Evolutionary conservation across 2,888 invertebrate genomes (phyloP).

Genomic region (Limulus polyphemus): DNA sequence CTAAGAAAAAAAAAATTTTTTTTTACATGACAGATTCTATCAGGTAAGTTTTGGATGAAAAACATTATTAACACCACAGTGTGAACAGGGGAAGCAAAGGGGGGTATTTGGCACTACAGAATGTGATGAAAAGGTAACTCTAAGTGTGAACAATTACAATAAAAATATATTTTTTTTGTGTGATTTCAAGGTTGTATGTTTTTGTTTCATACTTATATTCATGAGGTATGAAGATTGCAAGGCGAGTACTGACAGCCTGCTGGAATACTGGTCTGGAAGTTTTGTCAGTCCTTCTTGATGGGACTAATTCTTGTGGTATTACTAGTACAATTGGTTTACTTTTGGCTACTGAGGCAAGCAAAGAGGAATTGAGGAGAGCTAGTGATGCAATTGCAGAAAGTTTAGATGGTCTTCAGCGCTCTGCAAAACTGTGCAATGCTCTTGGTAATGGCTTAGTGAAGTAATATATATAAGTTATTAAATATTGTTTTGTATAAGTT

Average conservation of each 20-base stretch:
- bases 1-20: too few relatives aligned
- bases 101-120: too few relatives aligned
- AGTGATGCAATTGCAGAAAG: slow-evolving; percentile 73
- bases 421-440: slow-evolving; percentile 76
- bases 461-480: too few relatives aligned
- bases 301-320: slow-evolving; percentile 35
- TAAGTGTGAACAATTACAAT: too few relatives aligned
- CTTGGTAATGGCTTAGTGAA: slow-evolving; percentile 43
- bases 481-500: slow-evolving; percentile 1
- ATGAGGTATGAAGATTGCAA: slow-evolving; percentile 35
- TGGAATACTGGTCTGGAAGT: slow-evolving; percentile 87
- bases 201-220: not conserved
- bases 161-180: not conserved
- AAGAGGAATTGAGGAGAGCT: slow-evolving; percentile 41
- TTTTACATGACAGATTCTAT: too few relatives aligned
- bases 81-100: too few relatives aligned
- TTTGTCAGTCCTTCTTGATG: slow-evolving; percentile 59
- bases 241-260: slow-evolving; percentile 66
- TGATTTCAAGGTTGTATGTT: not conserved
- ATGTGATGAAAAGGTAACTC: too few relatives aligned
- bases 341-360: slow-evolving; percentile 39
- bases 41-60: too few relatives aligned
- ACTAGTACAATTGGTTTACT: slow-evolving; percentile 40
- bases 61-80: too few relatives aligned
- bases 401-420: slow-evolving; percentile 78